Conservation (phyloP, 2,888 invertebrate genomes). For the Brachyptera putata region DNA sequence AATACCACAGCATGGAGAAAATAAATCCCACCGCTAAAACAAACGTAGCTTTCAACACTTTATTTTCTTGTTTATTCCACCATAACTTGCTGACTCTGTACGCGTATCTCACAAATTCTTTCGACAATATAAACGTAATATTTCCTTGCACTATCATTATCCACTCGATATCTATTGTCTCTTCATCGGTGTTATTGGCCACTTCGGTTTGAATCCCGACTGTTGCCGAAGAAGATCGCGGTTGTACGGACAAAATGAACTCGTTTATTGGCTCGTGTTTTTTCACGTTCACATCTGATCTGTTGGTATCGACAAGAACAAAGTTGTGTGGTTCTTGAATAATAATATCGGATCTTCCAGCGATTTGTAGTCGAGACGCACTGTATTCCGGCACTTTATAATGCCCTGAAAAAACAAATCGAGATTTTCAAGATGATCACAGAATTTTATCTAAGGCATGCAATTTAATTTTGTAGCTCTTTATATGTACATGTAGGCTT, state of each 20-base stretch:
- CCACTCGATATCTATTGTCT: constrained; percentile 13
- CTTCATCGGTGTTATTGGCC: not conserved
- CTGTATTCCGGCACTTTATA: constrained; percentile 65
- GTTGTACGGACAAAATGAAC: constrained; percentile 6
- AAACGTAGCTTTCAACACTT: constrained; percentile 64
- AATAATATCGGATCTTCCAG: constrained; percentile 43
- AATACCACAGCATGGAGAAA: constrained; percentile 70
- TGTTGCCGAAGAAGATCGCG: not conserved
- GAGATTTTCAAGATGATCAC: too few species aligned
- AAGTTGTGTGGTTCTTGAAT: constrained; percentile 43
- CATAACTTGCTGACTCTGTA: constrained; percentile 53
- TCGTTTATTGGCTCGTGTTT: constrained; percentile 36
- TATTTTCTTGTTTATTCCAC: constrained; percentile 73
- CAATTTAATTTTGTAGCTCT: too few species aligned
- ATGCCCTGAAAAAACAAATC: constrained; percentile 53
- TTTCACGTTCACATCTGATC: constrained; percentile 40
- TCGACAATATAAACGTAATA: constrained; percentile 25
- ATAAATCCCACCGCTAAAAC: constrained; percentile 64
- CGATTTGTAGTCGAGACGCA: constrained; percentile 42
- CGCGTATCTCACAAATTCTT: constrained; percentile 11
- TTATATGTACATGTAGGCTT: too few species aligned
- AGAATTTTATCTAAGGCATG: not conserved
- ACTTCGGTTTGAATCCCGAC: not conserved
- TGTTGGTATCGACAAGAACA: constrained; percentile 8
- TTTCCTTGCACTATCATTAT: constrained; percentile 14